Evolutionary conservation across 2,888 invertebrate species (phyloP), one percentile per base, ranked within the genome.

Genomic region (Polyommatus iphigenia): DNA sequence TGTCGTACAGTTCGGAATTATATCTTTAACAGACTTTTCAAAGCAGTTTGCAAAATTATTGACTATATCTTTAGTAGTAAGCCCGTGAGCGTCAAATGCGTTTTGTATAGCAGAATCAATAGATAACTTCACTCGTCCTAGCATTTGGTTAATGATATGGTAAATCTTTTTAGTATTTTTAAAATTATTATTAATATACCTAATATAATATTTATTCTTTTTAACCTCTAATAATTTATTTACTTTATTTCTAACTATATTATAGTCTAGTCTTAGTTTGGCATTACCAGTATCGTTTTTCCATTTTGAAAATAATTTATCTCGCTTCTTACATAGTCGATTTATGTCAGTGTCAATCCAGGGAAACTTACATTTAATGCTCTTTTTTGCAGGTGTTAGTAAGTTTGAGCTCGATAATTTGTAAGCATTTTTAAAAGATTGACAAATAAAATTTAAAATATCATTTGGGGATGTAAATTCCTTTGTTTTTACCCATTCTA

Each of bases 201-300:
- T 78, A 29, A 67, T 59, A 15, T 79, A 79, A 32, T 79, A 80
- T 50, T 24, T 59, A 10, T 79, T 80, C 73, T 77, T 77, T 78
- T 71, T 76, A 10, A 71, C 8, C 77, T 80, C 78, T 50, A 80
- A 7, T 5, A 78, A 20, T 77, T 78, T 78, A 71, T 78, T 50
- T 4, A 78, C n/a, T 78, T 78, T 80, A 75, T 80, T 80, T 1
- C 79, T 72, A 4, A 24, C 73, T 79, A 77, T 79, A 71, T 78
- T 79, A 71, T 79, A 79, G 13, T 77, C 54, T 36, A 78, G 36
- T 76, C 78, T 77, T 77, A 62, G 54, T 73, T 72, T 59, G 13
- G 36, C 13, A 41, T 80, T 46, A 50, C 57, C 54, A 18, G 75
- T 50, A 29, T 20, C 20, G 5, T 77, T 78, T 54, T 59, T 76